Evolutionary conservation across 2,888 invertebrate species (phyloP).

Genomic region (Harpalus rufipes): DNA sequence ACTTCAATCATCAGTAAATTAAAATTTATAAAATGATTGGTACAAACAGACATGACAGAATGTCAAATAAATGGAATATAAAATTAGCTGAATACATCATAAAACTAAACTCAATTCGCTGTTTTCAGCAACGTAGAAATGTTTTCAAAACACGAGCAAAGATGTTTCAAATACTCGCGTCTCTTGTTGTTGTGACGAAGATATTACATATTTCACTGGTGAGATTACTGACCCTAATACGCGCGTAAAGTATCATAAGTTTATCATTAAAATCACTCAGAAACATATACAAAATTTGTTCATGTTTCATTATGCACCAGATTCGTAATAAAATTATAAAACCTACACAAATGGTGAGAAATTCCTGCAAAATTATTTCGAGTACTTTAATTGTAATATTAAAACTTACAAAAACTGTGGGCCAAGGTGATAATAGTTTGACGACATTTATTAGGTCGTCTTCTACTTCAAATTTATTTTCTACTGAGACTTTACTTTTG

Average conservation of each 20-base stretch:
- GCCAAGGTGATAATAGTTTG: no score
- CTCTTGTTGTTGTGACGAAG: slow-evolving; percentile 52
- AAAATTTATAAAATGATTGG: slow-evolving; percentile 23
- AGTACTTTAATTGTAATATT: no score
- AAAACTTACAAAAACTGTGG: no score
- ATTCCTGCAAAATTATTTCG: no score
- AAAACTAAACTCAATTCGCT: slow-evolving; percentile 61
- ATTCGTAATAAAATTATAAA: no score
- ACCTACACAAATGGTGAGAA: no score
- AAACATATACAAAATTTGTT: no score
- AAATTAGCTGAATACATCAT: slow-evolving; percentile 63
- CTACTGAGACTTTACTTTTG: no score
- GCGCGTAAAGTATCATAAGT: not conserved
- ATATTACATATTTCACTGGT: slow-evolving; percentile 61
- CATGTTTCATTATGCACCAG: no score
- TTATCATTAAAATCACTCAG: not conserved
- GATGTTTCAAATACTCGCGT: slow-evolving; percentile 64
- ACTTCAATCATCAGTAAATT: slow-evolving; percentile 39
- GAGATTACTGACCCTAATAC: not conserved
- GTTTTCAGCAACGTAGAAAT: slow-evolving; percentile 59
- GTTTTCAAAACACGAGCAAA: slow-evolving; percentile 63
- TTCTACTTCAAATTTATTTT: no score
- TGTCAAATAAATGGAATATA: slow-evolving; percentile 64
- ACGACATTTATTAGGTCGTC: no score
- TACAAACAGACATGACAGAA: slow-evolving; percentile 54